Percentiles rank a stretch among this genome's conserved stretches.
Evolutionary conservation across 2,113 vertebrate species (phyloP).

Genomic region (Tragelaphus scriptus): DNA sequence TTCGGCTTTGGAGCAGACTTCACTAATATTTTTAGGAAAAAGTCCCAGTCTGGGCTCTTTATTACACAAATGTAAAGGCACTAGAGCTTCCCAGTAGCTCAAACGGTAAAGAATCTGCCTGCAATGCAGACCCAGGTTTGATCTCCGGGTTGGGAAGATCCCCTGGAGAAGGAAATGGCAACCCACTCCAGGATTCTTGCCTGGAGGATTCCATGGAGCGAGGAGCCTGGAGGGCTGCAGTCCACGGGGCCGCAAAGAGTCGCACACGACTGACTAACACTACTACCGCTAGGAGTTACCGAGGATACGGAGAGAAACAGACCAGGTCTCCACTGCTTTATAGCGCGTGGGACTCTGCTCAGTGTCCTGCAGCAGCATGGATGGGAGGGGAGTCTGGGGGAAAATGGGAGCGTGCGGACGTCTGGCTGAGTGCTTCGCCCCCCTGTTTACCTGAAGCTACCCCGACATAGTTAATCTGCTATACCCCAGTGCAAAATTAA

Average conservation of each 20-base stretch:
- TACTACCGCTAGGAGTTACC: background rate
- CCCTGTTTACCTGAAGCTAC: background rate
- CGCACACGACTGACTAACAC: fast-evolving
- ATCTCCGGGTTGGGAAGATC: fast-evolving
- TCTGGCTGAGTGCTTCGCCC: background rate
- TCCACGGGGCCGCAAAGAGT: background rate
- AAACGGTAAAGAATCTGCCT: background rate
- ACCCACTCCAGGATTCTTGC: background rate
- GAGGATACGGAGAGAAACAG: background rate
- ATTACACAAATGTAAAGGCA: background rate
- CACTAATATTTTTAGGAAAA: background rate
- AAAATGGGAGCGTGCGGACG: fast-evolving
- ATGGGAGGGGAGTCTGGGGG: background rate
- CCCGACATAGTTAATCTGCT: background rate
- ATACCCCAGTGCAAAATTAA: background rate
- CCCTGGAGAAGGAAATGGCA: background rate
- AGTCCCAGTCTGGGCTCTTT: background rate
- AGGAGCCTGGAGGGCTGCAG: background rate
- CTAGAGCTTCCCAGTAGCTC: background rate
- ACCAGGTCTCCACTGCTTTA: background rate
- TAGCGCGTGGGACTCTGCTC: fast-evolving
- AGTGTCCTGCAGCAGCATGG: background rate
- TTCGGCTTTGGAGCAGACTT: background rate
- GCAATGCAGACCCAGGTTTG: background rate
- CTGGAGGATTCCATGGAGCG: background rate